Base-by-base conservation (phyloP, 2,888 invertebrate species). In the Ophion slaviceki region DNA sequence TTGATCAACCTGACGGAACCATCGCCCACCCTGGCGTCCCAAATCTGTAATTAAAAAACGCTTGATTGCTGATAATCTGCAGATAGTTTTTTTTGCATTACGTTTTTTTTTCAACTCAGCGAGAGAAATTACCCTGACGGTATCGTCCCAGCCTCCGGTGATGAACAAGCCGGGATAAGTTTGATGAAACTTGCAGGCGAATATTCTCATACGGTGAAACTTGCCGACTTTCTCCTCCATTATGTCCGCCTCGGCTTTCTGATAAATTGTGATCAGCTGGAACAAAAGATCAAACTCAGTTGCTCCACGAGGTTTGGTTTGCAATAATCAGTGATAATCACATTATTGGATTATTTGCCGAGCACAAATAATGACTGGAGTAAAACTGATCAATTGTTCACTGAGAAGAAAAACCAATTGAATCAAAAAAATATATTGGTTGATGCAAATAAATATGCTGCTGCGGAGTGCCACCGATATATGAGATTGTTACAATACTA, bases 81-180 rank as follows among this genome's bases (percentile, higher is more conserved):
- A 53, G 10, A 70, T 28, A 8, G 3, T n/a, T 36, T 40, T 7
- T 8, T 40, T 40, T 40, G 40, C 17, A n/a, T 3, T 45, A 7
- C 11, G 6, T 1, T 6, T 24, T 24, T 24, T 24, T 45, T 14
- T 11, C 7, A n/a, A 57, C 14, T n/a, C 6, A 28, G 20, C n/a
- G 5, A 3, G n/a, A 53, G 40, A 20, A 20, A 20, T 90, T 91
- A 96, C 96, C 92, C 95, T 94, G 53, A 96, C 93, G 2, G 95
- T 95, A 32, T 94, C 94, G 89, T 96, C 96, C 95, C 96, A 96
- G 53, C 95, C 95, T 2, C 94, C 96, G 24, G 94, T 95, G 20
- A 95, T 94, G 86, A 96, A 95, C 71, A 95, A 90, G 61, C 92
- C 91, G 0, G 94, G 92, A 71, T 93, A 93, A 66, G 94, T 90